Evolutionary conservation across 2,797 vertebrate species (phyloP).

Genomic region (Anableps anableps): DNA sequence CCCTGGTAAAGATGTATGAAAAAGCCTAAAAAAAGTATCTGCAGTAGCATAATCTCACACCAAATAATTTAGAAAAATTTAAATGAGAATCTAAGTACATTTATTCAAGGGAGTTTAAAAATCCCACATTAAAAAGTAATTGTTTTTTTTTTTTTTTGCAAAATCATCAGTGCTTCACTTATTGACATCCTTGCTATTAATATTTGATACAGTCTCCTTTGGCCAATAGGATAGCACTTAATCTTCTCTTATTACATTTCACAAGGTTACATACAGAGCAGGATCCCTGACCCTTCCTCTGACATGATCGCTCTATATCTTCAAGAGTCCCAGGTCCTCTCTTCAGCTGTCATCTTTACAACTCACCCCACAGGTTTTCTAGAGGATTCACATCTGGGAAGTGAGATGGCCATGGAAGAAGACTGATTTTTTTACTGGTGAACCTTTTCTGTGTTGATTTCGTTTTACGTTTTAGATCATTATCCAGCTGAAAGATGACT

Average conservation of each 20-base stretch:
- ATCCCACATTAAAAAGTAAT: background rate
- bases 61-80: background rate
- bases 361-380: background rate
- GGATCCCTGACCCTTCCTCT: background rate
- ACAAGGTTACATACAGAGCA: conserved; percentile 1
- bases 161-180: background rate
- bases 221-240: background rate
- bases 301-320: background rate
- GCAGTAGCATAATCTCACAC: background rate
- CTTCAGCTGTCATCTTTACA: background rate
- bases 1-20: background rate
- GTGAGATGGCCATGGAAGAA: background rate
- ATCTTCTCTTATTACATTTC: conserved; percentile 2
- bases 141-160: too few relatives aligned
- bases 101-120: background rate
- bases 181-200: conserved; percentile 4
- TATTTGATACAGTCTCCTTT: background rate
- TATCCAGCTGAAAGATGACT: background rate
- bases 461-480: background rate
- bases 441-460: background rate
- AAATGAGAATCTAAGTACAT: background rate
- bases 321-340: background rate
- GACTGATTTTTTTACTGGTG: background rate
- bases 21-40: background rate
- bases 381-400: background rate